These are phyloP conservation scores for Clistopyga incitator DNA, from an alignment of 2,888 invertebrate species.

Conservation along the genomic window DNA sequence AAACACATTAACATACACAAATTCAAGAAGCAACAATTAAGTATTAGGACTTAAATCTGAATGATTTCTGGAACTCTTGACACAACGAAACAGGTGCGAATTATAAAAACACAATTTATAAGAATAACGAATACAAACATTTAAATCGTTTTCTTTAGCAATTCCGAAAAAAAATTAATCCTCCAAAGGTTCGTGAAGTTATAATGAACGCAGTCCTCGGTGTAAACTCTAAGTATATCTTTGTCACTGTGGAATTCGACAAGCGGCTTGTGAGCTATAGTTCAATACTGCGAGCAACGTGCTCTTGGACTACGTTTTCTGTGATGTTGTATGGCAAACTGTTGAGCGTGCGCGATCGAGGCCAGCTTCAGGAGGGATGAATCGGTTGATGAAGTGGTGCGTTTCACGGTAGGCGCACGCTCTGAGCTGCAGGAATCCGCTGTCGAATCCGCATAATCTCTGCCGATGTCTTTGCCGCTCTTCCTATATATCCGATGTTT, in stretches of 20 bases:
- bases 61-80: not conserved
- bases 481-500: constrained; percentile 60
- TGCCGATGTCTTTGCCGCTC: constrained; percentile 2
- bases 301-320: not conserved
- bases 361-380: constrained; percentile 21
- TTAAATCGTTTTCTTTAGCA: not conserved
- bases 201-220: not conserved
- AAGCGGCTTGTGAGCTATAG: constrained; percentile 9
- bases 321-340: constrained; percentile 42
- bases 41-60: not conserved
- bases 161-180: not conserved
- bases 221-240: constrained; percentile 3
- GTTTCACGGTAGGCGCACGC: constrained; percentile 42
- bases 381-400: constrained; percentile 19
- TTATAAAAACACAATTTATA: not conserved
- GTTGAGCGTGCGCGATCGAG: constrained; percentile 53
- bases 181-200: not conserved
- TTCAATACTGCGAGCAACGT: constrained; percentile 42
- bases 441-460: constrained; percentile 60
- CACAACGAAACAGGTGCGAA: not conserved
- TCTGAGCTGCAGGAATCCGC: constrained; percentile 49
- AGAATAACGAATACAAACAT: not conserved
- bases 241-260: constrained; percentile 12
- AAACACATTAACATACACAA: not conserved
- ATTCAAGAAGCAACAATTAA: not conserved